These are phyloP conservation scores for Horisme vitalbata DNA, from an alignment of 2,888 invertebrate genomes.

Conservation along the genomic window DNA sequence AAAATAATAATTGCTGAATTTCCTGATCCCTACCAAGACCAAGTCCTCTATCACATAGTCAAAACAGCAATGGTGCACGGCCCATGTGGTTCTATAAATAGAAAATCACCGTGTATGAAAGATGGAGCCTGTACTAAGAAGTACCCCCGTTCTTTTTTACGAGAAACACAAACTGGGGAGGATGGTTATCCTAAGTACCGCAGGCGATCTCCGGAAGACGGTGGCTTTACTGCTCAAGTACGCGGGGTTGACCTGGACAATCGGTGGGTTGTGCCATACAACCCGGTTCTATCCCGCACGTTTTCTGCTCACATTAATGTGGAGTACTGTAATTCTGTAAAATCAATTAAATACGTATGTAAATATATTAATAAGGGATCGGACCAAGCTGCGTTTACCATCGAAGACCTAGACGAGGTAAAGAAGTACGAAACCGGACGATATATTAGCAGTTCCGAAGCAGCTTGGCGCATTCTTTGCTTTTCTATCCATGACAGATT, in stretches of 20 bases:
- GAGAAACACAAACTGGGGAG: conserved; percentile 22
- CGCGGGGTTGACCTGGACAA: conserved; percentile 23
- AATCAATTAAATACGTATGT: conserved; percentile 44
- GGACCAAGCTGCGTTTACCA: conserved; percentile 34
- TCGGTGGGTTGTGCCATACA: conserved; percentile 35
- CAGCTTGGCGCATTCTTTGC: conserved; percentile 27
- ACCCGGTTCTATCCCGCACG: conserved; percentile 27
- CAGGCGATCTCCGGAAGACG: conserved; percentile 15
- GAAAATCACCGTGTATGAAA: conserved; percentile 30
- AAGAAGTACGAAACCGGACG: conserved; percentile 15
- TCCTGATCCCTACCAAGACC: neutral
- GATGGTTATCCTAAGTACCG: conserved; percentile 29
- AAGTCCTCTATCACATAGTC: conserved; percentile 12
- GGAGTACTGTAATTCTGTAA: conserved; percentile 56
- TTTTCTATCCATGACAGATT: conserved; percentile 26
- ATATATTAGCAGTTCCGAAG: conserved; percentile 29
- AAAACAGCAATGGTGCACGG: conserved; percentile 35
- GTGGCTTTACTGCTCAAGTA: conserved; percentile 8
- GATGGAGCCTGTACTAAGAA: conserved; percentile 24
- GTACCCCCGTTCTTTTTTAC: conserved; percentile 15
- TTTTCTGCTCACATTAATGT: conserved; percentile 40
- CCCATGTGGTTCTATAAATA: conserved; percentile 29
- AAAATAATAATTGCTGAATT: neutral
- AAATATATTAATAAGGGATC: conserved; percentile 38
- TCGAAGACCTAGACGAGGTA: conserved; percentile 28